Percentiles rank a stretch among this genome's conserved stretches.
Conservation (phyloP, 2,113 vertebrate species). For the Poeciliopsis turrubarensis region DNA sequence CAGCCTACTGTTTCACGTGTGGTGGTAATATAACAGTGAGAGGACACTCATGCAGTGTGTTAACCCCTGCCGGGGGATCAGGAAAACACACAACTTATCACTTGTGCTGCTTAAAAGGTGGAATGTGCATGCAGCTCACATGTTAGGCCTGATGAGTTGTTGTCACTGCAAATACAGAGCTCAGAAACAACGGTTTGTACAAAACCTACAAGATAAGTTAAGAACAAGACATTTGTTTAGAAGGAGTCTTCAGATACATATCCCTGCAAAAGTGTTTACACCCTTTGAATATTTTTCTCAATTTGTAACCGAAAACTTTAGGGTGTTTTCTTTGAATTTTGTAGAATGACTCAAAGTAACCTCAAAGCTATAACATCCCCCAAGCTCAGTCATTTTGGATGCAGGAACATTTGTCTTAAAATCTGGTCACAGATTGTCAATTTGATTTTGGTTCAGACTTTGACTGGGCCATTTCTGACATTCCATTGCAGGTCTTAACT, state of each 20-base stretch:
- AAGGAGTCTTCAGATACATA: background rate
- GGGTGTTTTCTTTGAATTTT: background rate
- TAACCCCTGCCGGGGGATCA: constrained; percentile 14
- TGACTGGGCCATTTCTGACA: background rate
- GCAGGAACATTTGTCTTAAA: background rate
- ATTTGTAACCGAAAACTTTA: background rate
- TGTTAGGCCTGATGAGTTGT: background rate
- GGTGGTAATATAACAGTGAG: constrained; percentile 28
- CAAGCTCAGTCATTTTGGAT: background rate
- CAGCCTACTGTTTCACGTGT: constrained; percentile 16
- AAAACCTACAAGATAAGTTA: background rate
- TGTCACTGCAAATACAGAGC: background rate
- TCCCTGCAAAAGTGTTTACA: background rate
- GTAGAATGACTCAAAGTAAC: background rate
- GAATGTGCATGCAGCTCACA: background rate
- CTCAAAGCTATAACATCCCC: too few relatives aligned
- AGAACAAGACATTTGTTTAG: background rate
- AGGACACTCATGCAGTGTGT: constrained; percentile 30
- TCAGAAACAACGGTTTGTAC: background rate
- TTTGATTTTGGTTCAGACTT: background rate
- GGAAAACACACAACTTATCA: constrained; percentile 42
- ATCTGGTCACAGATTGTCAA: background rate
- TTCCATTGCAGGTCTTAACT: background rate
- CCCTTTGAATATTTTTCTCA: background rate
- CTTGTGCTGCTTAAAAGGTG: constrained; percentile 13